phyloP scores from a whole-genome alignment of 2,113 vertebrate species.

The Microcebus griseorufus region DNA sequence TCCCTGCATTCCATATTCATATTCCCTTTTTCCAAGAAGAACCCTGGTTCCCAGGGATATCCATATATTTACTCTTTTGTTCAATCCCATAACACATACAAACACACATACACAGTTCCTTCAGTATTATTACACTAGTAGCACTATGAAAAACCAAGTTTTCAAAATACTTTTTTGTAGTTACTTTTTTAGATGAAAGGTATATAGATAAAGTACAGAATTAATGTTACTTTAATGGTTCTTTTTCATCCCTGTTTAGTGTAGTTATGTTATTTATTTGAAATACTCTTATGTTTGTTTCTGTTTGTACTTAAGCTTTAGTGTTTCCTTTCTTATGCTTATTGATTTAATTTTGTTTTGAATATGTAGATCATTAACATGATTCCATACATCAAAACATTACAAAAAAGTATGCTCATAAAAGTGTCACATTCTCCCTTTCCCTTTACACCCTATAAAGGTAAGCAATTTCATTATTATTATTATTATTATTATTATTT shows the following conservation, averaged over 20 bases:
- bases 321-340: neutral
- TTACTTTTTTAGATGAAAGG: neutral
- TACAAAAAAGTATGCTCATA: neutral
- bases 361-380: slow-evolving; percentile 15
- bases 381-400: slow-evolving; percentile 37
- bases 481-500: neutral
- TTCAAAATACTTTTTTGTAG: neutral
- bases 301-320: slow-evolving; percentile 26
- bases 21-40: neutral
- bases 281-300: neutral
- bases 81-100: neutral
- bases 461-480: neutral
- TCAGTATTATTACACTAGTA: neutral
- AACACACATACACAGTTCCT: neutral
- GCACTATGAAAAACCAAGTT: neutral
- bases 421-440: neutral
- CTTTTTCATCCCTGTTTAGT: neutral
- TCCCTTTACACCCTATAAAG: neutral
- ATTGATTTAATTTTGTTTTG: slow-evolving; percentile 45
- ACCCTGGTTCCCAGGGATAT: neutral
- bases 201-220: neutral
- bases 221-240: neutral
- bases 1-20: neutral
- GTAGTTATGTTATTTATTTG: neutral
- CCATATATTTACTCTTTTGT: neutral